Percentiles rank a stretch among this genome's conserved stretches.
Evolutionary conservation across 2,888 invertebrate species (phyloP).

Genomic region (Dryobota labecula): DNA sequence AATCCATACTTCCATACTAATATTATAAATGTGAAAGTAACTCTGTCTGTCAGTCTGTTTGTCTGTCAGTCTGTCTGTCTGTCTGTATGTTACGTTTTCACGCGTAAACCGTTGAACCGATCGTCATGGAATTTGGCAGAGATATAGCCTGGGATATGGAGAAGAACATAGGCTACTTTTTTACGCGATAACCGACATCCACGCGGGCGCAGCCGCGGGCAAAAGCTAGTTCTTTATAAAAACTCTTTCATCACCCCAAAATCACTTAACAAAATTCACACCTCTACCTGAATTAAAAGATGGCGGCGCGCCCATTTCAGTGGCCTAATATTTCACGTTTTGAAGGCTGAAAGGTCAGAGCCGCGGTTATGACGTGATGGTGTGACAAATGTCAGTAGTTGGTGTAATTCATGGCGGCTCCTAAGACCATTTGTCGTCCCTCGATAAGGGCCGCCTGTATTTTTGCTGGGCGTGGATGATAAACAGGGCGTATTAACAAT

Average conservation of each 20-base stretch:
- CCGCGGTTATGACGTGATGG: conserved; percentile 77
- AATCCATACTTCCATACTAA: too few species aligned
- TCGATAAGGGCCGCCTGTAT: conserved; percentile 70
- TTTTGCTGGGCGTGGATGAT: conserved; percentile 56
- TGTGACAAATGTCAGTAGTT: conserved; percentile 78
- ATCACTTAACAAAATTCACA: conserved; percentile 25
- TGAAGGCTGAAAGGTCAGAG: conserved; percentile 59
- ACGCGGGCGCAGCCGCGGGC: too few species aligned
- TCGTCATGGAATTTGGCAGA: too few species aligned
- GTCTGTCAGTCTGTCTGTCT: too few species aligned
- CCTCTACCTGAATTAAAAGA: conserved; percentile 38
- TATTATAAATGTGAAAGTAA: too few species aligned
- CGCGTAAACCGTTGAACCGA: too few species aligned
- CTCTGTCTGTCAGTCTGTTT: too few species aligned
- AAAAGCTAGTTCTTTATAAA: too few species aligned
- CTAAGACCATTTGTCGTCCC: conserved; percentile 76
- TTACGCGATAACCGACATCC: too few species aligned
- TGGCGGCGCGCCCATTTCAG: conserved; percentile 18
- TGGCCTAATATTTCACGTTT: conserved; percentile 57
- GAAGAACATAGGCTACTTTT: too few species aligned
- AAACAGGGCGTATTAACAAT: conserved; percentile 46
- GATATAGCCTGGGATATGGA: too few species aligned
- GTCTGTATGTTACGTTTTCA: too few species aligned
- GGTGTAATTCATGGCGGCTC: conserved; percentile 75
- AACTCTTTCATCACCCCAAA: conserved; percentile 14